A percentile compares a stretch with the other conserved stretches of the same genome.
These are phyloP conservation scores for Hypsopygia costalis DNA, from an alignment of 2,888 invertebrate genomes.

Conservation along the genomic window DNA sequence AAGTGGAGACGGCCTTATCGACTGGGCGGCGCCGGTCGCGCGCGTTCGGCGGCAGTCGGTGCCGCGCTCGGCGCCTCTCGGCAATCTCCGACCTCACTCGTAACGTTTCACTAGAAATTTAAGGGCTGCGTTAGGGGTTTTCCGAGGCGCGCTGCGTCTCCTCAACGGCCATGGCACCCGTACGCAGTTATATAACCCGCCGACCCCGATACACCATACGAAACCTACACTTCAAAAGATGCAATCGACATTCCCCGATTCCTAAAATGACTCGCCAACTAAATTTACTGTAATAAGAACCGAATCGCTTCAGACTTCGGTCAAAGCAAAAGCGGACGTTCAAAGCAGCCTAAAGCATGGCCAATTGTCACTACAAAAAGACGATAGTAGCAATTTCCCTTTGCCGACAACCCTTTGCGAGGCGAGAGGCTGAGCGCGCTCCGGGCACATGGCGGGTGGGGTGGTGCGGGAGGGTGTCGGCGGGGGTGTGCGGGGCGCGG, in stretches of 20 bases:
- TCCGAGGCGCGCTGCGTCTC: slow-evolving; percentile 55
- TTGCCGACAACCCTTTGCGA: slow-evolving; percentile 73
- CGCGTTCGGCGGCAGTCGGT: slow-evolving; percentile 53
- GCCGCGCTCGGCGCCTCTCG: slow-evolving; percentile 52
- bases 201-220: slow-evolving; percentile 33
- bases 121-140: slow-evolving; percentile 71
- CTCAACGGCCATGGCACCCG: slow-evolving; percentile 42
- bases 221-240: slow-evolving; percentile 12
- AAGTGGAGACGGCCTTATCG: slow-evolving; percentile 78
- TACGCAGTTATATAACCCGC: slow-evolving; percentile 48
- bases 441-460: slow-evolving; percentile 64
- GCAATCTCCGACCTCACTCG: slow-evolving; percentile 43
- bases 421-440: slow-evolving; percentile 55
- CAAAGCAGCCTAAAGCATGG: slow-evolving; percentile 39
- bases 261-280: slow-evolving; percentile 20
- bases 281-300: slow-evolving; percentile 19
- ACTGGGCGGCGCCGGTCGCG: slow-evolving; percentile 77
- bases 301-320: slow-evolving; percentile 20
- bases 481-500: slow-evolving; percentile 40
- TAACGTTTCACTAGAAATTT: slow-evolving; percentile 59
- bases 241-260: slow-evolving; percentile 2
- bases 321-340: slow-evolving; percentile 40
- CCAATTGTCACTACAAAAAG: slow-evolving; percentile 59
- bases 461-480: slow-evolving; percentile 32
- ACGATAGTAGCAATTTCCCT: slow-evolving; percentile 64